Percentiles rank a stretch among this genome's conserved stretches.
These are phyloP conservation scores for Oryzias javanicus DNA, from an alignment of 2,113 vertebrate genomes.

Conservation along the genomic window DNA sequence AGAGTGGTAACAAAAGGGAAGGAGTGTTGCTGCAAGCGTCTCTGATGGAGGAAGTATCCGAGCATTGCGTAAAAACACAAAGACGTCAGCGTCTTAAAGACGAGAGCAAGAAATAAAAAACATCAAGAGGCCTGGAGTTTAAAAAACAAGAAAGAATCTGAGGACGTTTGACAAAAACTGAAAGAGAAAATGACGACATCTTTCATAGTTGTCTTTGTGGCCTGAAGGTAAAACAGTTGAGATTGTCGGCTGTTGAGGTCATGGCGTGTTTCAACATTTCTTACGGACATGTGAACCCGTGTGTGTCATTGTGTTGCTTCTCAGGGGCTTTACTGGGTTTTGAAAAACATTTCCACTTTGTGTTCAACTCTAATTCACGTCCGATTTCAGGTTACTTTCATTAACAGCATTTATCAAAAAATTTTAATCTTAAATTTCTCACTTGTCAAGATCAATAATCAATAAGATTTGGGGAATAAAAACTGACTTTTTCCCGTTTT, in stretches of 20 bases:
- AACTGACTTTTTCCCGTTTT: too few species aligned
- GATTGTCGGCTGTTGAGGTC: not conserved
- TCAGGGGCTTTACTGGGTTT: not conserved
- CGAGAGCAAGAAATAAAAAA: not conserved
- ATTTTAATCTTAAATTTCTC: too few species aligned
- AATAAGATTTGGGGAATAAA: too few species aligned
- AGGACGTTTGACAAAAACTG: conserved; percentile 6
- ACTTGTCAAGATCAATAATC: too few species aligned
- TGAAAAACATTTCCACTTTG: not conserved
- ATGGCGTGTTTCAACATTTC: not conserved
- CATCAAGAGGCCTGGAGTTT: conserved; percentile 12
- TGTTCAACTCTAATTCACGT: too few species aligned
- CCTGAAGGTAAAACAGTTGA: not conserved
- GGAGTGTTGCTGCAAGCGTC: too few species aligned
- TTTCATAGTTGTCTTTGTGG: not conserved
- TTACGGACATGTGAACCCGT: not conserved
- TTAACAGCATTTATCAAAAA: too few species aligned
- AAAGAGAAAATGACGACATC: conserved; percentile 8
- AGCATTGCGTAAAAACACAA: conserved; percentile 28
- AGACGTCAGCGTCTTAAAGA: conserved; percentile 16
- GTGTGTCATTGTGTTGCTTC: not conserved
- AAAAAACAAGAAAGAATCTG: conserved; percentile 1
- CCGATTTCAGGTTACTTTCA: too few species aligned
- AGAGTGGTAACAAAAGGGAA: not conserved
- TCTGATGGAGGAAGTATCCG: conserved; percentile 1